Percentiles rank a stretch among this genome's conserved stretches.
These are phyloP conservation scores for Allobates femoralis DNA, from an alignment of 2,797 vertebrate genomes.

Conservation along the genomic window DNA sequence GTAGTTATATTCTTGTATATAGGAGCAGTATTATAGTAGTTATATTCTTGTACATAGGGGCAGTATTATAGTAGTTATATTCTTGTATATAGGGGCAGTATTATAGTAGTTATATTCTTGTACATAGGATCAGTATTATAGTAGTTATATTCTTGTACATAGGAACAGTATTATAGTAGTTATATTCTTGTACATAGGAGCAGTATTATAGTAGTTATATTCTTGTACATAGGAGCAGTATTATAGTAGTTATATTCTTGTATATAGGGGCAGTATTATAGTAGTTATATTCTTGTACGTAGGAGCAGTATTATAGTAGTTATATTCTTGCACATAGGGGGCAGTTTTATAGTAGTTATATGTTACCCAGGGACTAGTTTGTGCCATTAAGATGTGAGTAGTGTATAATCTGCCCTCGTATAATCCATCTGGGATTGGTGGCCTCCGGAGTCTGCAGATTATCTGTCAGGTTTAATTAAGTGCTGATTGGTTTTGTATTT, in stretches of 20 bases:
- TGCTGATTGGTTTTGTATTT: background rate
- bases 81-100: background rate
- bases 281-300: no score
- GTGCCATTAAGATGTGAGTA: background rate
- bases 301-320: background rate
- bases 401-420: background rate
- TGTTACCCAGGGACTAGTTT: no score
- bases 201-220: slow-evolving; percentile 7
- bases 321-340: slow-evolving; percentile 5
- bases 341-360: no score
- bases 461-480: slow-evolving; percentile 25
- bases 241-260: background rate
- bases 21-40: background rate
- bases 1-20: slow-evolving; percentile 1
- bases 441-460: background rate
- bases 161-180: background rate
- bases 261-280: background rate
- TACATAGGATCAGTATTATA: background rate
- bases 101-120: slow-evolving; percentile 1
- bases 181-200: background rate
- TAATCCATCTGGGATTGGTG: background rate
- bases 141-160: background rate
- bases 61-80: background rate
- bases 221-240: background rate
- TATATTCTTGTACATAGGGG: no score